These are phyloP conservation scores for Oxyruncus cristatus DNA, from an alignment of 2,113 vertebrate species.

Conservation along the genomic window DNA sequence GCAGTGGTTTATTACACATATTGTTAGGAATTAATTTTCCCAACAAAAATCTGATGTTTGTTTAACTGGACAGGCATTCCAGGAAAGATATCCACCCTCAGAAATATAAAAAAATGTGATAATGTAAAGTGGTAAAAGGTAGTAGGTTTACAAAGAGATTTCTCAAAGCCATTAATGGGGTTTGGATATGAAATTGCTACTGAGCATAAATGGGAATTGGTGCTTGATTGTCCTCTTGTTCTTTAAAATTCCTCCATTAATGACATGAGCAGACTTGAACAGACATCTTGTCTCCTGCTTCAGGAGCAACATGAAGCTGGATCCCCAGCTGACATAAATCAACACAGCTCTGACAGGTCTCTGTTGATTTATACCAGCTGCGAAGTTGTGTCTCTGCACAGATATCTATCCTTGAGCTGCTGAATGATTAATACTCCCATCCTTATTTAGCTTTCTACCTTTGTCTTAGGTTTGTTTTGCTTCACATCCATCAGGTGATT, in stretches of 20 bases:
- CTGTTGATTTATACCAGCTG: slow-evolving; percentile 7
- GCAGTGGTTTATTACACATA: neutral
- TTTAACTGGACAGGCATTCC: neutral
- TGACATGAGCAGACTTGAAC: neutral
- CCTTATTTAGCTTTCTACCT: neutral
- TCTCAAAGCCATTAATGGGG: neutral
- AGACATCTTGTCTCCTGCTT: neutral
- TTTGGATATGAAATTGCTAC: neutral
- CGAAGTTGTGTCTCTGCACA: neutral
- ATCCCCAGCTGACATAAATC: neutral
- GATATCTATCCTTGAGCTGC: neutral
- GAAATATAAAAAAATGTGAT: neutral
- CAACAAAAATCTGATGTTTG: neutral
- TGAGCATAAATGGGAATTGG: neutral
- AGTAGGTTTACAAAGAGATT: neutral
- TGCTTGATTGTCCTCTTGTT: neutral
- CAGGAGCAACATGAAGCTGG: neutral
- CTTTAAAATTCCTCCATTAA: neutral
- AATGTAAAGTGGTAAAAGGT: neutral
- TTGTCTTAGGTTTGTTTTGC: neutral
- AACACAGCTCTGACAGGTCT: neutral
- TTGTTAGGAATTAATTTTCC: neutral
- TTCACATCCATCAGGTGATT: neutral
- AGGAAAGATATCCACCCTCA: neutral
- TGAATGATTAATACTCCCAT: slow-evolving; percentile 16